phyloP scores from a whole-genome alignment of 2,113 vertebrate species.

The Mobula hypostoma region DNA sequence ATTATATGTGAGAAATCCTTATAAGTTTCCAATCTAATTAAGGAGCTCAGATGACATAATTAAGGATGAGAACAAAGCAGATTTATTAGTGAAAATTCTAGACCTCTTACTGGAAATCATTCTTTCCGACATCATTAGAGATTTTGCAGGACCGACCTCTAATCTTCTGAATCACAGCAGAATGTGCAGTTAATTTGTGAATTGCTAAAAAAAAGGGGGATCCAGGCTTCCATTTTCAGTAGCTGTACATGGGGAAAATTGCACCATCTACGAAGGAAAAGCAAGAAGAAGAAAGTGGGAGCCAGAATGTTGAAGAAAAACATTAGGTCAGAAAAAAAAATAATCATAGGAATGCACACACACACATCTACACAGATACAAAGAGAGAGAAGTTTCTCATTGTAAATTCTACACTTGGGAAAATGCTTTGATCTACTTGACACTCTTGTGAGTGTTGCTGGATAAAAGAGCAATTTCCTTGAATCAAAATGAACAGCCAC shows the following conservation, averaged over 20 bases:
- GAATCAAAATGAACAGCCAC: background rate
- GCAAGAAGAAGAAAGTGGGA: background rate
- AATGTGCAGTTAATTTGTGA: background rate
- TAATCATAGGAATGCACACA: background rate
- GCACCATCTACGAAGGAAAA: conserved; percentile 4
- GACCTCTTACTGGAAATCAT: background rate
- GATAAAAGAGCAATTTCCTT: conserved; percentile 17
- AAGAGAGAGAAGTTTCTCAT: background rate
- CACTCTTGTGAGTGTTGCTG: background rate
- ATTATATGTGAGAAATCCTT: background rate
- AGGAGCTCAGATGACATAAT: background rate
- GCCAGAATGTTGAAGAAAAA: background rate
- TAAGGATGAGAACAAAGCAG: background rate
- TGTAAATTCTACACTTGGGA: background rate
- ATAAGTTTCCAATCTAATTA: background rate
- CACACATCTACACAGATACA: background rate
- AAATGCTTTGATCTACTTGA: background rate
- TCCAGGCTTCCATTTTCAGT: background rate
- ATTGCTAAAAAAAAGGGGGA: background rate
- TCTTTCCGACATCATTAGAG: background rate
- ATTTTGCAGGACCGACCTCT: background rate
- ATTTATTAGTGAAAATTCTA: background rate
- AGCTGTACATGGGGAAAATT: background rate
- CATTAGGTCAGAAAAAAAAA: background rate
- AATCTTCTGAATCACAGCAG: background rate